phyloP scores from a whole-genome alignment of 2,888 invertebrate species.

The Phytoseiulus persimilis region DNA sequence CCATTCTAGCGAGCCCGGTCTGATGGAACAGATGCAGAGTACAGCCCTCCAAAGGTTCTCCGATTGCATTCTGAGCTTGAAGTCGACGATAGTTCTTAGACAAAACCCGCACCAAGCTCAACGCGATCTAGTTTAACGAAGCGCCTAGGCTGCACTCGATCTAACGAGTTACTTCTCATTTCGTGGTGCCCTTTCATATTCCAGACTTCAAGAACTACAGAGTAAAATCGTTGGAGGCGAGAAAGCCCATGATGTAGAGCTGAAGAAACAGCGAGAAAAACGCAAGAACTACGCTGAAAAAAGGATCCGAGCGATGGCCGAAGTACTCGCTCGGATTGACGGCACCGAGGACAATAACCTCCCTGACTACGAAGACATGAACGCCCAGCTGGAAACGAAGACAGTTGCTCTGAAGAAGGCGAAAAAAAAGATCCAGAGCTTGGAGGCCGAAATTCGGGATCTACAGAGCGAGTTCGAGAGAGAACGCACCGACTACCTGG shows the following conservation, averaged over 20 bases:
- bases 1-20: constrained; percentile 38
- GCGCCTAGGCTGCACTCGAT: too few species aligned
- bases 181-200: too few species aligned
- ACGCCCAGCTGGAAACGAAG: constrained; percentile 66
- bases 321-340: constrained; percentile 50
- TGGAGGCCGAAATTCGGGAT: constrained; percentile 66
- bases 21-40: constrained; percentile 40
- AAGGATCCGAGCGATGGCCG: constrained; percentile 55
- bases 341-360: constrained; percentile 50
- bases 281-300: constrained; percentile 65
- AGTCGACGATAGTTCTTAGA: too few species aligned
- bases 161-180: too few species aligned
- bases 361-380: constrained; percentile 65
- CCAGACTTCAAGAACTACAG: constrained; percentile 59
- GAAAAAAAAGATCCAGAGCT: constrained; percentile 59
- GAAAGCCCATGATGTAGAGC: constrained; percentile 61
- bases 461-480: constrained; percentile 71
- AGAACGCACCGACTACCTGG: constrained; percentile 71
- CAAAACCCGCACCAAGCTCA: too few species aligned
- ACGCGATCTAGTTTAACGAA: too few species aligned
- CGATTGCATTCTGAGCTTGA: background rate
- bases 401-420: constrained; percentile 61
- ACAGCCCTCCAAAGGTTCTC: constrained; percentile 34
- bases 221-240: constrained; percentile 72
- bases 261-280: constrained; percentile 61